These are phyloP conservation scores for Nipponia nippon DNA, from an alignment of 2,113 vertebrate species.

Conservation along the genomic window DNA sequence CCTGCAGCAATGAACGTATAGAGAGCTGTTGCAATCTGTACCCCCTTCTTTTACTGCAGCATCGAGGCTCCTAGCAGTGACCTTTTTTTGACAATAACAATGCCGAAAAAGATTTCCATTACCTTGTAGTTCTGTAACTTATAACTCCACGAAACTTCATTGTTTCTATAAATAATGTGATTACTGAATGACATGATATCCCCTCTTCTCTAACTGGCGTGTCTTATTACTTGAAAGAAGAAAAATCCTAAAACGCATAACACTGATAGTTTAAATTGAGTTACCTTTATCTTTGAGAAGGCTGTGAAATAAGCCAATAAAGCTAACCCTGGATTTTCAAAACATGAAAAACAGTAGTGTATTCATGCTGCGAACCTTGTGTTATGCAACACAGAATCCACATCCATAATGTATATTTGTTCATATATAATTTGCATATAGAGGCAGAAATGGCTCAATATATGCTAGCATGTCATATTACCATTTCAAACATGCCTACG, in stretches of 20 bases:
- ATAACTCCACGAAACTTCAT: neutral
- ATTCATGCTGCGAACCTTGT: neutral
- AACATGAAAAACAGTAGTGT: neutral
- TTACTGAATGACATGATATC: neutral
- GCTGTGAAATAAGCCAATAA: neutral
- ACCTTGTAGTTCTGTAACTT: neutral
- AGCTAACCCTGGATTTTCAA: neutral
- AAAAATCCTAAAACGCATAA: neutral
- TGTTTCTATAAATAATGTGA: neutral
- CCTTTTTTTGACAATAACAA: neutral
- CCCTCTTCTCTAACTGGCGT: neutral
- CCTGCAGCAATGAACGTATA: neutral
- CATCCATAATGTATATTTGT: neutral
- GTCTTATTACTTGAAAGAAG: neutral
- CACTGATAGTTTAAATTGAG: neutral
- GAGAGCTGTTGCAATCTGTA: neutral
- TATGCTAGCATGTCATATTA: neutral
- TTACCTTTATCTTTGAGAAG: neutral
- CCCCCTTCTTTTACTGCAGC: neutral
- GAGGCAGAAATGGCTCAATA: neutral
- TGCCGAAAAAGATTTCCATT: accelerated
- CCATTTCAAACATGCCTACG: neutral
- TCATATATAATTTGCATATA: neutral
- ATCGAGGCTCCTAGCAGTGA: neutral
- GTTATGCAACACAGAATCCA: neutral